phyloP scores from a whole-genome alignment of 2,113 vertebrate species.

The Centropristis striata region DNA sequence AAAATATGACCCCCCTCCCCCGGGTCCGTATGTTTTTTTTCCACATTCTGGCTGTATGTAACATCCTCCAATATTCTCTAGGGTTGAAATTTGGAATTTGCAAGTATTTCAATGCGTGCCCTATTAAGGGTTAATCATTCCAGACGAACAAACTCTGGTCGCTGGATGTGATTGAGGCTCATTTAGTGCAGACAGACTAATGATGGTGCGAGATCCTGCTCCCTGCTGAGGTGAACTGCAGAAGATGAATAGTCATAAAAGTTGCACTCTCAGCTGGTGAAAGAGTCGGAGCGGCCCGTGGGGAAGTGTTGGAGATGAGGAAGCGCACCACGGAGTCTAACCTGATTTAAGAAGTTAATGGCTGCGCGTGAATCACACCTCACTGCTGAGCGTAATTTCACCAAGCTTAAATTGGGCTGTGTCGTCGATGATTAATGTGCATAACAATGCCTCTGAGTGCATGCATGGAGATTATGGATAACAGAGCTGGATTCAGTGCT shows the following conservation, averaged over 20 bases:
- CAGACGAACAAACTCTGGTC: constrained; percentile 34
- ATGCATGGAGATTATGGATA: constrained; percentile 17
- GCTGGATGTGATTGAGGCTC: constrained; percentile 53
- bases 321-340: constrained; percentile 38
- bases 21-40: too few relatives aligned
- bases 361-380: constrained; percentile 38
- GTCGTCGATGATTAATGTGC: constrained; percentile 49
- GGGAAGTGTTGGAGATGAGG: constrained; percentile 41
- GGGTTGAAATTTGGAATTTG: too few relatives aligned
- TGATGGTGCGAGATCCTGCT: constrained; percentile 51
- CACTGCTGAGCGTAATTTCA: constrained; percentile 44
- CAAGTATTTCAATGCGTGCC: too few relatives aligned
- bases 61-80: too few relatives aligned
- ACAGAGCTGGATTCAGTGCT: constrained; percentile 26
- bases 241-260: constrained; percentile 68
- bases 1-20: too few relatives aligned
- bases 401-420: constrained; percentile 37
- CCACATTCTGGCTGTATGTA: too few relatives aligned
- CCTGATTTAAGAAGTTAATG: constrained; percentile 63
- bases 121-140: too few relatives aligned
- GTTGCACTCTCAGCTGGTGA: constrained; percentile 60
- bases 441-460: constrained; percentile 2
- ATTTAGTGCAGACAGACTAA: constrained; percentile 62
- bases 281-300: constrained; percentile 21
- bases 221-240: constrained; percentile 51